A percentile compares a stretch with the other conserved stretches of the same genome.
These are phyloP conservation scores for Drosophila willistoni DNA, from an alignment of 1,140 invertebrate genomes.

Conservation along the genomic window DNA sequence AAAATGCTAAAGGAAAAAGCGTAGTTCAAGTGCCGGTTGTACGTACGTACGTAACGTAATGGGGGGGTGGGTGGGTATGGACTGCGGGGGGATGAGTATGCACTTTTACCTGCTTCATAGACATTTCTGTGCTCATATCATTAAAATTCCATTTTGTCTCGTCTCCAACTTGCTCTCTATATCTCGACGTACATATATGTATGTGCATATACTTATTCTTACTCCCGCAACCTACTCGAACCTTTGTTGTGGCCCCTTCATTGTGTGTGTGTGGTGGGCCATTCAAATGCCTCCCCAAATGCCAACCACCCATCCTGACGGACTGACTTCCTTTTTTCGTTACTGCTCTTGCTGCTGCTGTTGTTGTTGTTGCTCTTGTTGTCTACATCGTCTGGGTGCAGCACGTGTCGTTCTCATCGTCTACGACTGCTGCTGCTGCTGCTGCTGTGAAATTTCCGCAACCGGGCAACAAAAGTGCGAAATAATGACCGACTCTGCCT, in stretches of 20 bases:
- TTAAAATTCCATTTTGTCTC: constrained; percentile 72
- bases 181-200: constrained; percentile 1
- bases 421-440: constrained; percentile 24
- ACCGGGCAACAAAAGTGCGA: constrained; percentile 59
- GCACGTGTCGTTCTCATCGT: constrained; percentile 38
- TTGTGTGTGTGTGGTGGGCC: not conserved
- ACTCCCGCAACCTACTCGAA: not conserved
- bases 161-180: constrained; percentile 26
- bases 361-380: constrained; percentile 26
- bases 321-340: constrained; percentile 11
- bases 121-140: constrained; percentile 49
- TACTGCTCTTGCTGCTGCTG: not conserved
- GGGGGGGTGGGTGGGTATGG: no score
- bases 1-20: constrained; percentile 7
- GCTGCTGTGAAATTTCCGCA: constrained; percentile 57
- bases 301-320: not conserved
- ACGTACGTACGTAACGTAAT: constrained; percentile 29
- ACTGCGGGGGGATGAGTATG: not conserved
- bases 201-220: constrained; percentile 15
- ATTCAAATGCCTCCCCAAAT: no score
- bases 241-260: constrained; percentile 8
- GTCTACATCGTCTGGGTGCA: constrained; percentile 38
- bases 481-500: constrained; percentile 64
- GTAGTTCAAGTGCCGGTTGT: constrained; percentile 71
- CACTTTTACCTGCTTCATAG: constrained; percentile 48